phyloP scores from a whole-genome alignment of 2,113 vertebrate genomes.

The Mungos mungo region DNA sequence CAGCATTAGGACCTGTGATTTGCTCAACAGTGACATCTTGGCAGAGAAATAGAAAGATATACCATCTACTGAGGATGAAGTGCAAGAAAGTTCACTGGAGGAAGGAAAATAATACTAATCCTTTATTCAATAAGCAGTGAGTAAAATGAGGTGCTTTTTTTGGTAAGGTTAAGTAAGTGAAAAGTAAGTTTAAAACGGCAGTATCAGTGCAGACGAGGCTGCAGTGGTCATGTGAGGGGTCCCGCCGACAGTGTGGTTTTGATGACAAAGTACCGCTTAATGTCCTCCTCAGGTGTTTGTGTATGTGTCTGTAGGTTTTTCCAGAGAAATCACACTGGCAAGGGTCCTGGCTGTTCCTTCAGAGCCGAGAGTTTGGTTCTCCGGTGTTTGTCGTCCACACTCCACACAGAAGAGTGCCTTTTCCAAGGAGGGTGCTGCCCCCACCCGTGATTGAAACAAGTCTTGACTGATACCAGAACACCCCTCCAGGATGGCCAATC shows the following conservation, averaged over 20 bases:
- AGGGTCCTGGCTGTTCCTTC: background rate
- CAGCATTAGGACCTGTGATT: slow-evolving; percentile 78
- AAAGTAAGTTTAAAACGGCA: slow-evolving; percentile 76
- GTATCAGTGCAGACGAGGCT: background rate
- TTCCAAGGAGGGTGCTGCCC: background rate
- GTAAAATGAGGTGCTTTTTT: slow-evolving; percentile 70
- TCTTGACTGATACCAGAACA: background rate
- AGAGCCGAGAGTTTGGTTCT: background rate
- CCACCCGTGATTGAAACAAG: background rate
- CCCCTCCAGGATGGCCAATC: background rate
- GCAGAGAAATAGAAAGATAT: slow-evolving; percentile 82
- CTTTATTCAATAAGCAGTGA: slow-evolving; percentile 82
- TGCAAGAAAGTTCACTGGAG: slow-evolving; percentile 85
- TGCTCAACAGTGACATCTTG: slow-evolving; percentile 81
- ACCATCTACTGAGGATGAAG: slow-evolving; percentile 83
- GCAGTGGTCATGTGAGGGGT: background rate
- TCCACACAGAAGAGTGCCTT: background rate
- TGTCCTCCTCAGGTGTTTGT: background rate
- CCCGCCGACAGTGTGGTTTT: background rate
- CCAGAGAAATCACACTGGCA: background rate
- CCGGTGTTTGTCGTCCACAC: background rate
- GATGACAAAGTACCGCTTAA: background rate
- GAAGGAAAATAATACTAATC: slow-evolving; percentile 88
- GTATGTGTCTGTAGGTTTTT: background rate
- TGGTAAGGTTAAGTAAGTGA: slow-evolving; percentile 75